Evolutionary conservation across 2,888 invertebrate species (phyloP), one percentile per base, ranked within the genome.

Genomic region (Luffia ferchaultella): DNA sequence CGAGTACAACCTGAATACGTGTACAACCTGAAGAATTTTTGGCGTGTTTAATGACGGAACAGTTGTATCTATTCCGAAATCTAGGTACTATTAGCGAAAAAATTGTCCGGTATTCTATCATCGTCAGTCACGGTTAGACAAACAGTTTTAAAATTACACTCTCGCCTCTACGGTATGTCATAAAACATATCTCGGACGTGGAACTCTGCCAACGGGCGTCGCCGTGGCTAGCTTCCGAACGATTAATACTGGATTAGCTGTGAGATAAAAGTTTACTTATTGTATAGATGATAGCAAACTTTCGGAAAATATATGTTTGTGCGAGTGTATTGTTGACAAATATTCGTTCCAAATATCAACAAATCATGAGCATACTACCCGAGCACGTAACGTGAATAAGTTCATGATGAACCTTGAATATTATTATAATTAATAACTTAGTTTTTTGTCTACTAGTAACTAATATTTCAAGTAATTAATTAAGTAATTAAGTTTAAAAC

Each of bases 151-250:
- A 45, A 20, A 30, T 49, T 16, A 45, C 45, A 42, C 40, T 30
- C 40, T 15, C 42, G 20, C 5, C 40, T 16, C 40, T 40, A 40
- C 18, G 40, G 45, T 17, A 12, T 45, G 45, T 45, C 50, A 50
- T 50, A 50, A 50, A 50, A 50, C 50, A 50, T 50, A 50, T 50
- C 45, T 46, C 42, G 20, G 16, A 45, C 16, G 20, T 50, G 50
- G 50, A 45, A 42, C 42, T 45, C 18, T 42, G 50, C 50, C 50
- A 50, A 43, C 17, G 16, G 41, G 49, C 42, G 17, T 20, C 43
- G 43, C 5, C 30, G 5, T 12, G 30, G 5, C 5, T 12, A 30
- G 30, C 30, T 12, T 12, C 30, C 30, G 30, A 3, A 7, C 30
- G 30, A 12, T 7, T 30, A 30, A 3, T 30, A 30, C 30, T 30